These are phyloP conservation scores for Ammodytes dubius DNA, from an alignment of 2,113 vertebrate genomes.

Conservation along the genomic window DNA sequence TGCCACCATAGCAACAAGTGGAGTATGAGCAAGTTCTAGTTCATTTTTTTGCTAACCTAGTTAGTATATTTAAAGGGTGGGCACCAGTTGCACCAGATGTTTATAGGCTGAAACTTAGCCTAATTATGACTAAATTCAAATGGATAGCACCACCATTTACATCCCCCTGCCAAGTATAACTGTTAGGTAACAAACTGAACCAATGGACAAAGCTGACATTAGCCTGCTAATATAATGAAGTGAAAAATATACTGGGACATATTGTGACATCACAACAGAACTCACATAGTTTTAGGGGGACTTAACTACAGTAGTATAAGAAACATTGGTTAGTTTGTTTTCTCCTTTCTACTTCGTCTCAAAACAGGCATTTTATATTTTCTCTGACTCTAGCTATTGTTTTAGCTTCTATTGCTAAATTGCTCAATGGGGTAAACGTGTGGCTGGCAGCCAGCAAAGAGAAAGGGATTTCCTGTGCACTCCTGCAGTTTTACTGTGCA, in stretches of 20 bases:
- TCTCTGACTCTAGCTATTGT: neutral
- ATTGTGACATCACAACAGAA: neutral
- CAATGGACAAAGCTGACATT: neutral
- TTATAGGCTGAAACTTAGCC: neutral
- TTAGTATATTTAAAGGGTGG: neutral
- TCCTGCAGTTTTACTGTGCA: slow-evolving; percentile 2
- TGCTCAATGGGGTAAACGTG: neutral
- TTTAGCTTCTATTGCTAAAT: neutral
- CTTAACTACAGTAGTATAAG: neutral
- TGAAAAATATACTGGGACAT: neutral
- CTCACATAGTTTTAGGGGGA: neutral
- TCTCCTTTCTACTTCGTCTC: neutral
- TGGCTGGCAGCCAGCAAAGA: slow-evolving; percentile 1
- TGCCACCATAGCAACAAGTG: neutral
- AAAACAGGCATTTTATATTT: neutral
- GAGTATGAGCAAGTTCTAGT: no score
- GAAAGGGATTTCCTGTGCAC: slow-evolving; percentile 66
- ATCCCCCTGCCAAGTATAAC: neutral
- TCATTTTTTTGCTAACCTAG: neutral
- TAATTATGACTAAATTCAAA: neutral
- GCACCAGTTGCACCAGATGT: neutral
- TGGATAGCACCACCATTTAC: neutral
- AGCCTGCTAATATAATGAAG: neutral
- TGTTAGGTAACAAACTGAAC: neutral
- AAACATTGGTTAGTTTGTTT: neutral